Evolutionary conservation across 1,140 invertebrate species (phyloP).

Genomic region (Rhopalosiphum maidis): DNA sequence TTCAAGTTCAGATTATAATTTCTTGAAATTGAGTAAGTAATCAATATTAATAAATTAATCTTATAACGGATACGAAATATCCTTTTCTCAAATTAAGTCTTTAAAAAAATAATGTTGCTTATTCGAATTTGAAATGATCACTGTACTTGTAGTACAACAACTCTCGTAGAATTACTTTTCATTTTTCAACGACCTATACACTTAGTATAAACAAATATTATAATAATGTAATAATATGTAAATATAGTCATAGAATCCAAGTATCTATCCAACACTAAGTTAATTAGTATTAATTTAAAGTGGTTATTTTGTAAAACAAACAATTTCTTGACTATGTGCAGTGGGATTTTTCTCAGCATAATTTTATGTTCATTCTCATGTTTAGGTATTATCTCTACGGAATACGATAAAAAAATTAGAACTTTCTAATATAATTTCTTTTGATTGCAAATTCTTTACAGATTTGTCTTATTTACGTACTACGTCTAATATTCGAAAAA

Average conservation of each 20-base stretch:
- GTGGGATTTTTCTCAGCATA: neutral
- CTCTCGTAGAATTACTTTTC: neutral
- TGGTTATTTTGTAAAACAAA: slow-evolving; percentile 22
- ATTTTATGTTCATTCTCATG: neutral
- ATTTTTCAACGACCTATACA: neutral
- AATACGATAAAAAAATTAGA: neutral
- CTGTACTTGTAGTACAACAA: neutral
- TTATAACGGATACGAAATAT: neutral
- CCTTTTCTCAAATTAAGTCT: neutral
- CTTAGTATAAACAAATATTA: neutral
- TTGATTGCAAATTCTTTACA: neutral
- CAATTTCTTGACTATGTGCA: neutral
- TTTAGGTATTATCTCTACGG: neutral
- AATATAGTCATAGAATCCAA: neutral
- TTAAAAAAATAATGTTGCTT: neutral
- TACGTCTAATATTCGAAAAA: neutral
- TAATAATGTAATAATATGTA: neutral
- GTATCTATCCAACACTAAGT: neutral
- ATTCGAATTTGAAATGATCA: neutral
- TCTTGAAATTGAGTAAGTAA: neutral
- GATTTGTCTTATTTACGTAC: neutral
- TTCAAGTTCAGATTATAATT: neutral
- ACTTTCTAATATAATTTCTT: slow-evolving; percentile 18
- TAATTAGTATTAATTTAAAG: neutral
- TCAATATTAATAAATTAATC: neutral